Evolutionary conservation across 1,140 invertebrate species (phyloP), one percentile per base, ranked within the genome.

Genomic region (Bicyclus anynana): DNA sequence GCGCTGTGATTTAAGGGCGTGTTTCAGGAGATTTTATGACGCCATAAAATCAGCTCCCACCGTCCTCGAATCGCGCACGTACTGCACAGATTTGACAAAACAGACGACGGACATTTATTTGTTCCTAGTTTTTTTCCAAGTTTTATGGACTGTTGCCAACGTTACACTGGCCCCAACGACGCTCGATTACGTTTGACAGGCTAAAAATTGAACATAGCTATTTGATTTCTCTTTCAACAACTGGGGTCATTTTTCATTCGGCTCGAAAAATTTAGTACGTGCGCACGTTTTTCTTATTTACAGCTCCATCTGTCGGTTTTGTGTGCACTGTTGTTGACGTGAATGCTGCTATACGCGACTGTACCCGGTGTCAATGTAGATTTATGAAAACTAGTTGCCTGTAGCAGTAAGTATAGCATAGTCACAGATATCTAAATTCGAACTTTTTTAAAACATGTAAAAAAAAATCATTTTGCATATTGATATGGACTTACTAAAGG

Each of bases 71-170:
- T 59, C 68, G 69, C 70, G 70, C 83, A 85, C 83, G 82, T 85
- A 80, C 72, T 69, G 80, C 75, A 80, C 80, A 80, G 80, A 86
- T 86, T 88, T 84, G 83, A 88, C 83, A 85, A 85, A 88, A 88
- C 84, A 87, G 83, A 86, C 83, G 81, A 77, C 71, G 72, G 73
- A 69, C 80, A 88, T 88, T 87, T 86, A 84, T 88, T 86, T 83
- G 82, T 83, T 76, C 61, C 73, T 84, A 80, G 80, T 76, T 81
- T 83, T 72, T 80, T 86, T 84, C 72, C 77, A 74, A 84, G 79
- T 79, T 85, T 86, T 86, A 85, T 88, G 85, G 83, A 86, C 76
- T 83, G 68, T 64, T 78, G 84, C 83, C 83, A 86, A 75, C 52
- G 59, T 61, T 64, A 69, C 61, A 70, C 59, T 62, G 61, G 33